Base-by-base conservation (phyloP, 2,888 invertebrate species). In the Thereva nobilitata region DNA sequence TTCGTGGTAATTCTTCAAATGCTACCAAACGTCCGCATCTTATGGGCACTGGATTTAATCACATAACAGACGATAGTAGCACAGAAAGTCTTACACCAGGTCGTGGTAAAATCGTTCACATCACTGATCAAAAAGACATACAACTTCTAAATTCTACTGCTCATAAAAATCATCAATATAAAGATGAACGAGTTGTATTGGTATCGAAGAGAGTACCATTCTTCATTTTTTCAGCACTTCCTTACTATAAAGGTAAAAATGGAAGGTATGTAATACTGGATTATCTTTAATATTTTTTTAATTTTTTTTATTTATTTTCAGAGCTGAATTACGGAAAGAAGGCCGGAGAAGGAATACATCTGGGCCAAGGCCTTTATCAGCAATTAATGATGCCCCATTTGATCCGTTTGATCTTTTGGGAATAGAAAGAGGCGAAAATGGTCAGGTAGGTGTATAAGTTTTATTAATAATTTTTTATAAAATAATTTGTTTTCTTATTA, bases 321-420 rank as follows among this genome's bases (percentile, higher is more conserved):
- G 87, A 78, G 82, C 86, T 70, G 90, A 91, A 75, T 75, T 88
- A 54, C 86, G 90, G 61, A 88, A 89, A 80, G 90, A 90, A 77
- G 88, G 87, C 47, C 85, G 93, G 67, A 87, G 93, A 73, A 85
- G 93, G 72, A 93, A 93, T 74, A 86, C 91, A 53, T 91, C 93
- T 3, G 90, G 90, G 4, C 89, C 91, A 45, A 85, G 94, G 70
- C 95, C 93, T 7, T 80, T 94, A 64, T 95, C 93, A 61, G 86
- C 91, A 35, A 90, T 90, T 65, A 91, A 88, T 79, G 96, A 96
- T 80, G 86, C 85, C 47, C 86, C 88, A 38, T 82, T 89, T 70
- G 94, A 95, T 84, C 91, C 94, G 41, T 92, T 94, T 80, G 90
- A 92, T 78, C 86, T 93, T 45, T 82, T 95, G 68, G 93, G 95